phyloP scores from a whole-genome alignment of 2,797 vertebrate genomes.

The Leptatherina wallacei region DNA sequence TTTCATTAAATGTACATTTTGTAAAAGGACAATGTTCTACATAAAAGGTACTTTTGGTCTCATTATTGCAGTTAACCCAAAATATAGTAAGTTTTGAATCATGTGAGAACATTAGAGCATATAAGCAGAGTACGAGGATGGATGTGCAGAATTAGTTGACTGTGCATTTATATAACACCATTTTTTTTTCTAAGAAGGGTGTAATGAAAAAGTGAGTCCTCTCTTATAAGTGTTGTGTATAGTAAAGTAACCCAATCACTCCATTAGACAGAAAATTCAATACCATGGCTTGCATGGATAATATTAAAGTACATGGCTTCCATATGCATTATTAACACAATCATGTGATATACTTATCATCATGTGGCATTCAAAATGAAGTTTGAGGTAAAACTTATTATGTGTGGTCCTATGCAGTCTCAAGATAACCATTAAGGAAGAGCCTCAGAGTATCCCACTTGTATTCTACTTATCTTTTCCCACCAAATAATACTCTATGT shows the following conservation, averaged over 20 bases:
- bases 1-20: not conserved
- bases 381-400: slow-evolving; percentile 10
- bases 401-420: slow-evolving; percentile 6
- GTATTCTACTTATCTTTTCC: slow-evolving; percentile 2
- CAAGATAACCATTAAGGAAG: slow-evolving; percentile 7
- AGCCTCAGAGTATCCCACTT: slow-evolving; percentile 5
- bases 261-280: slow-evolving; percentile 31
- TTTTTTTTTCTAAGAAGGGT: slow-evolving; percentile 39
- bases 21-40: not conserved
- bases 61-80: slow-evolving; percentile 19
- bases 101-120: slow-evolving; percentile 13
- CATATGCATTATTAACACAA: slow-evolving; percentile 23
- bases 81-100: slow-evolving; percentile 17
- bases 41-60: not conserved
- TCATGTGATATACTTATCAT: slow-evolving; percentile 14
- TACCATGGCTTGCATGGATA: slow-evolving; percentile 13
- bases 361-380: slow-evolving; percentile 3
- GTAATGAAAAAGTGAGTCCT: slow-evolving; percentile 51
- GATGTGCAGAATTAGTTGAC: slow-evolving; percentile 12
- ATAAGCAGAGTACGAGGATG: slow-evolving; percentile 25
- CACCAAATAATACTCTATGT: not conserved
- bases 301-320: slow-evolving; percentile 10
- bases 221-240: slow-evolving; percentile 35
- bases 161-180: slow-evolving; percentile 35
- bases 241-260: slow-evolving; percentile 50